Evolutionary conservation across 1,140 invertebrate species (phyloP).

Genomic region (Ridgeia piscesae): DNA sequence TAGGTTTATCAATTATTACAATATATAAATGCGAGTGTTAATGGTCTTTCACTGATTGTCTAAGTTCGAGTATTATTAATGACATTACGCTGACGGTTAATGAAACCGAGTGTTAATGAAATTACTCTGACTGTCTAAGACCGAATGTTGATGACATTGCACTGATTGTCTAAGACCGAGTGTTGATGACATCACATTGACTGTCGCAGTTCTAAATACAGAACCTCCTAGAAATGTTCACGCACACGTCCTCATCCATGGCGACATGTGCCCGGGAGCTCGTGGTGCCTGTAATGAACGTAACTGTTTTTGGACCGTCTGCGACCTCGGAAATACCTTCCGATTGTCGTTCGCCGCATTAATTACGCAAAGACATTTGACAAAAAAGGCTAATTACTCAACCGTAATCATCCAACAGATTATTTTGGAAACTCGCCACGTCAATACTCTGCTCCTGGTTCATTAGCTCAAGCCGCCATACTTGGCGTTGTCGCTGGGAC

Average conservation of each 20-base stretch:
- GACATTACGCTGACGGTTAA: no score
- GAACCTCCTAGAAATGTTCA: neutral
- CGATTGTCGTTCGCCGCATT: neutral
- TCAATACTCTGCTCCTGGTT: neutral
- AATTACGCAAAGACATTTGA: neutral
- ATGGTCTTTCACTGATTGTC: no score
- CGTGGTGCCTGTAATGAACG: neutral
- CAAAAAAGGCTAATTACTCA: neutral
- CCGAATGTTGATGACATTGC: no score
- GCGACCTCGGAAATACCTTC: neutral
- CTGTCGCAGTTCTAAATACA: neutral
- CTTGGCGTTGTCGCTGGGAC: neutral
- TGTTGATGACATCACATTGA: no score
- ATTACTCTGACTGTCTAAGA: no score
- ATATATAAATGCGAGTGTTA: neutral
- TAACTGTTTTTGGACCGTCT: neutral
- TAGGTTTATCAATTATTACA: neutral
- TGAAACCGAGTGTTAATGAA: no score
- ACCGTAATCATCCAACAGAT: neutral
- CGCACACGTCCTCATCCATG: neutral
- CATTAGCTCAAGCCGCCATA: neutral
- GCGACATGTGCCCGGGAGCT: neutral
- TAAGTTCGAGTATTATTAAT: no score
- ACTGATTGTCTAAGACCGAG: neutral
- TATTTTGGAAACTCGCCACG: neutral